Base-by-base conservation (phyloP, 2,113 vertebrate species). In the Hiodon tergisus region DNA sequence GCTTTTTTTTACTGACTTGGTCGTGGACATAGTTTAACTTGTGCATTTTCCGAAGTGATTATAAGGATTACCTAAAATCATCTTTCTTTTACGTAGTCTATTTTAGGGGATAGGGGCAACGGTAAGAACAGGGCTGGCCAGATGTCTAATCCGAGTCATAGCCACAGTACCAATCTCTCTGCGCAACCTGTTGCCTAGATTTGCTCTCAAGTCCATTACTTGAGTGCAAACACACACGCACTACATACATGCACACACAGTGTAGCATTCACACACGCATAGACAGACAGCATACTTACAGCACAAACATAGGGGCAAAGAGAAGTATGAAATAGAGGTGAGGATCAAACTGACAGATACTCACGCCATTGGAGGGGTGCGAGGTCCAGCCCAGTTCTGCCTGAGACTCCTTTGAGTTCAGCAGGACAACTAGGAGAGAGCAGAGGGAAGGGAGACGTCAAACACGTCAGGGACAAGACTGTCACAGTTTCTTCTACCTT, bases 371-470 rank as follows among this genome's bases (percentile, higher is more conserved):
- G 0, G 93, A 90, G 0, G 96, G 96, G 77, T 93, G 92, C 0
- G 96, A 92, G 3, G 94, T 98, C 96, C 96, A 98, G 76, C 95
- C 95, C 79, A 98, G 85, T 82, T 98, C 96, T 0, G 95, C 96
- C 80, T 98, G 96, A 0, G 96, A 96, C 75, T 95, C 95, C 87
- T 98, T 98, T 3, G 96, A 98, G 87, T 98, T 96, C 90, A 98
- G 88, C 71, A 98, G 88, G 80, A 95, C 87, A 79, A 98, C 96
- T 98, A 83, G 60, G 47, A 71, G 67, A 68, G 7, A 47, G 8
- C 31, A 74, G 16, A 67, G 13, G 67, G 31, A 69, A 13, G 77
- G 31, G 65, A 77, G 53, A 2, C 31, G 46, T 10, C 16, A 7
- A 2, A 55, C 17, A 31, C 11, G 63, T 66, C 48, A 66, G 31